Evolutionary conservation across 2,888 invertebrate species (phyloP), one percentile per base, ranked within the genome.

Genomic region (Creontiades dilutus): DNA sequence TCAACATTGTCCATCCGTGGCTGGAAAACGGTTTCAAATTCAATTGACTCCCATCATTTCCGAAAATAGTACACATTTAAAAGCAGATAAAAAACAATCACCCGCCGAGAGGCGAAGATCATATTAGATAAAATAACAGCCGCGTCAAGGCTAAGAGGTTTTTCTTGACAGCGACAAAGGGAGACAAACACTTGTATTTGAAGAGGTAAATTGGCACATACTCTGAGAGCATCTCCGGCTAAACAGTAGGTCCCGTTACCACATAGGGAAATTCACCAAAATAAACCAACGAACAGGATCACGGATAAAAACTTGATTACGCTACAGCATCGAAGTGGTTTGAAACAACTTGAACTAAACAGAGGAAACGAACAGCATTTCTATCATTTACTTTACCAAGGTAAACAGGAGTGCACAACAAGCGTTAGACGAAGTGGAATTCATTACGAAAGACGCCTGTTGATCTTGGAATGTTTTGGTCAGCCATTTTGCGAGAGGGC

Each of bases 1-100:
- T 86, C 86, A 86, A 75, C 86, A 75, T 86, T 23, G 86, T 86
- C 86, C 86, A 86, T 86, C 86, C 86, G 86, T 86, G 86, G 68
- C 86, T 86, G 76, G 5, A 28, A 86, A 16, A 19, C 3, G n/a
- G 19, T 13, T 13, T 52, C 5, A 52, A 52, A 52, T 52, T 14
- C 14, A 52, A 52, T 14, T 16, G 3, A 52, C 3, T 12, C 1
- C 52, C 52, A 52, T 52, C 52, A 16, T 14, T 52, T 52, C 52
- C 13, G 5, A 14, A 52, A 52, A 37, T 37, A 37, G 37, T 37
- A 2, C 2, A 37, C 7, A 37, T 37, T n/a, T 48, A 48, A 48
- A 52, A 16, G 11, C 52, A 52, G 52, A 52, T 52, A 16, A 52
- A 14, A 48, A 48, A 48, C 9, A 48, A 48, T 48, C 52, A 52